A percentile compares a stretch with the other conserved stretches of the same genome.
Evolutionary conservation across 2,888 invertebrate genomes (phyloP).

Genomic region (Amiota mariae): DNA sequence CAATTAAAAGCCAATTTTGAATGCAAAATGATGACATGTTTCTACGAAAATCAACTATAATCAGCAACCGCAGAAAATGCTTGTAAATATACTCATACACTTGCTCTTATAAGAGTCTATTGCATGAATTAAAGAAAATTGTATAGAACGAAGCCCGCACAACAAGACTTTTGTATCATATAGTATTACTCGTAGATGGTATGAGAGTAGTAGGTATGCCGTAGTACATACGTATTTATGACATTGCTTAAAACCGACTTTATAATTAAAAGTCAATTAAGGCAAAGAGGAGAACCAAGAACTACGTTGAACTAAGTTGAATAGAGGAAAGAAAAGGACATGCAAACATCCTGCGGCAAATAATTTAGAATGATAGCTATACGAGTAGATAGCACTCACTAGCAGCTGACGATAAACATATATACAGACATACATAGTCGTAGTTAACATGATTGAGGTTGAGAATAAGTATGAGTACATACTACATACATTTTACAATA

Average conservation of each 20-base stretch:
- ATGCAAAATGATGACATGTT: slow-evolving; percentile 9
- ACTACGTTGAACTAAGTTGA: not conserved
- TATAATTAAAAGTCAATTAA: slow-evolving; percentile 29
- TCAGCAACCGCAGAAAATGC: not conserved
- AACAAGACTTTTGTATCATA: not conserved
- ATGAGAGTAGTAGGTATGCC: not conserved
- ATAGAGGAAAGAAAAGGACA: not conserved
- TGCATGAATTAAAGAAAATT: not conserved
- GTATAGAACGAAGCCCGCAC: slow-evolving; percentile 10
- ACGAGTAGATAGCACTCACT: not conserved
- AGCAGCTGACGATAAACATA: slow-evolving; percentile 18
- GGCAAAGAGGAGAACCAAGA: not conserved
- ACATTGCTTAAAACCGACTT: slow-evolving; percentile 20
- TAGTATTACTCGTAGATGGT: too few relatives aligned
- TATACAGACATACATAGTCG: slow-evolving; percentile 16
- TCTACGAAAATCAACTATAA: slow-evolving; percentile 15
- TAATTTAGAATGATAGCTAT: slow-evolving; percentile 5
- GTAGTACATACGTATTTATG: slow-evolving; percentile 12
- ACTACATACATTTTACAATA: not conserved
- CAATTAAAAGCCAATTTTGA: slow-evolving; percentile 12
- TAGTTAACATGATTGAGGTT: slow-evolving; percentile 3
- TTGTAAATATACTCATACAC: not conserved
- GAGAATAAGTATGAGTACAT: not conserved
- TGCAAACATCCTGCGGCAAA: slow-evolving; percentile 12
- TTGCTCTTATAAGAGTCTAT: not conserved